Percentiles rank a stretch among this genome's conserved stretches.
phyloP scores from a whole-genome alignment of 2,888 invertebrate species.

The Corbicula japonica region DNA sequence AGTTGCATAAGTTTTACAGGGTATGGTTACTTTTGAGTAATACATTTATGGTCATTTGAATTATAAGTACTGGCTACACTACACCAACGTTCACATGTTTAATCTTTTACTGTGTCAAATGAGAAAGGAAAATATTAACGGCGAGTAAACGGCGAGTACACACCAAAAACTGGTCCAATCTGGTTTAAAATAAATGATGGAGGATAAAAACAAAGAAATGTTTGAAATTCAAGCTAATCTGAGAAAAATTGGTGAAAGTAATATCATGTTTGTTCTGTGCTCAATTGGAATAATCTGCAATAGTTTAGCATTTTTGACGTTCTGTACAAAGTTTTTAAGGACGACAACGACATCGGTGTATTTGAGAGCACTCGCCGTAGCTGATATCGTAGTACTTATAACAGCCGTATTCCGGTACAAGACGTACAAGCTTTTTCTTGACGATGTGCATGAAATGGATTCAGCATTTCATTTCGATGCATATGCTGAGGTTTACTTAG shows the following conservation, averaged over 20 bases:
- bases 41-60: too few species aligned
- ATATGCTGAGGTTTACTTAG: constrained; percentile 70
- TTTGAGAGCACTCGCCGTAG: constrained; percentile 71
- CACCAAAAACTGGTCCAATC: too few species aligned
- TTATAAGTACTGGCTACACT: too few species aligned
- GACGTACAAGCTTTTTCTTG: constrained; percentile 69
- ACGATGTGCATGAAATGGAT: constrained; percentile 57
- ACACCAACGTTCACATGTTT: too few species aligned
- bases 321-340: constrained; percentile 70
- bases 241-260: constrained; percentile 59
- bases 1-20: too few species aligned
- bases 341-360: constrained; percentile 71
- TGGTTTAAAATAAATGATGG: too few species aligned
- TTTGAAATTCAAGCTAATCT: constrained; percentile 37
- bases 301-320: constrained; percentile 67
- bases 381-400: constrained; percentile 73
- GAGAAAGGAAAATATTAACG: too few species aligned
- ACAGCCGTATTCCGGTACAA: constrained; percentile 74
- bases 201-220: constrained; percentile 12
- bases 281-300: constrained; percentile 72
- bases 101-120: too few species aligned
- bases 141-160: too few species aligned
- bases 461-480: constrained; percentile 67
- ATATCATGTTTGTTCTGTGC: constrained; percentile 68
- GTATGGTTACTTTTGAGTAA: too few species aligned